Conservation (phyloP, 2,797 vertebrate genomes). For the Rhinogobio ventralis region DNA sequence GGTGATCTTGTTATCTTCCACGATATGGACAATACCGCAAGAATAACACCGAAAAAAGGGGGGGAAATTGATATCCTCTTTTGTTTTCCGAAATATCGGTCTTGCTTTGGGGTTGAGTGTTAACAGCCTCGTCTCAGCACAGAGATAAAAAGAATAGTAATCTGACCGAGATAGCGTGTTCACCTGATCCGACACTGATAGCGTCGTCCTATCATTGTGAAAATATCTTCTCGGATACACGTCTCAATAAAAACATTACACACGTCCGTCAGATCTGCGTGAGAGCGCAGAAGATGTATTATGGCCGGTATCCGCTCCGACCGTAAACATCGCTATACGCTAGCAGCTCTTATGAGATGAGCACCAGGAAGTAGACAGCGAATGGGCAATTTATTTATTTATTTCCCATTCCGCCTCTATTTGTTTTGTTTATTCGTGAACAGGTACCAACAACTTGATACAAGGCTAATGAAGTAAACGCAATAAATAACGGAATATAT, state of each 20-base stretch:
- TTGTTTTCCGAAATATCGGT: not conserved
- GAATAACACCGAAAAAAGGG: not conserved
- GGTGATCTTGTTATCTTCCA: slow-evolving; percentile 56
- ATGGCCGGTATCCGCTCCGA: not conserved
- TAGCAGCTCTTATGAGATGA: slow-evolving; percentile 43
- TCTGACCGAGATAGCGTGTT: slow-evolving; percentile 34
- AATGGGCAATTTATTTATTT: slow-evolving; percentile 55
- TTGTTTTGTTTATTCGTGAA: not conserved
- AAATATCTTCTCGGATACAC: not conserved
- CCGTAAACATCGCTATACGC: slow-evolving; percentile 48
- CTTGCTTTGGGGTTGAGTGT: not conserved
- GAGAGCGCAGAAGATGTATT: not conserved
- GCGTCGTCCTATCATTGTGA: slow-evolving; percentile 6
- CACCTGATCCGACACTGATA: slow-evolving; percentile 15
- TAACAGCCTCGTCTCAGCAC: not conserved
- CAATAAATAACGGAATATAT: not conserved
- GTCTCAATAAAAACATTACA: not conserved
- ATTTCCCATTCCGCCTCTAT: slow-evolving; percentile 55
- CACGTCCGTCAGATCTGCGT: not conserved
- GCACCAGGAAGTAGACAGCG: slow-evolving; percentile 74
- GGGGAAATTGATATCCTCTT: not conserved
- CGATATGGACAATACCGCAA: not conserved
- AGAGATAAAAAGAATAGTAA: slow-evolving; percentile 41
- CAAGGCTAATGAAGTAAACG: not conserved
- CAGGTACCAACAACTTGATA: no score